A percentile compares a stretch with the other conserved stretches of the same genome.
phyloP scores from a whole-genome alignment of 1,140 invertebrate species.

The Luehdorfia chinensis region DNA sequence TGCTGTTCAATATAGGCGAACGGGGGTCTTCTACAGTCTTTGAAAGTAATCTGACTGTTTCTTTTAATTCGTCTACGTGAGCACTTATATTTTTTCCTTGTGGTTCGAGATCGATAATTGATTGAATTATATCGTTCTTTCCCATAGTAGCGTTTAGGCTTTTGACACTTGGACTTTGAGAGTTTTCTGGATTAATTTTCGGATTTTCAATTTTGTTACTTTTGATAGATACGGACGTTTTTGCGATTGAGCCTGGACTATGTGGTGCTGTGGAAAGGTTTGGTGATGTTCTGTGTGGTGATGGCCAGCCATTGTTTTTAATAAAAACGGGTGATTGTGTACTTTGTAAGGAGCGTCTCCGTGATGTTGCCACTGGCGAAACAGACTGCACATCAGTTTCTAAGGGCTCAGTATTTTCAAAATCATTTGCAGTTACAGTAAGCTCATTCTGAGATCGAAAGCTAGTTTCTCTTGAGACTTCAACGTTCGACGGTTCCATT shows the following conservation, averaged over 20 bases:
- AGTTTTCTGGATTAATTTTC: conserved; percentile 17
- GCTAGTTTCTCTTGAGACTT: conserved; percentile 6
- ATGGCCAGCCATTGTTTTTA: background rate
- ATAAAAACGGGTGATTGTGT: background rate
- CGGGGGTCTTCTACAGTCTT: conserved; percentile 25
- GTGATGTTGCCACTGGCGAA: background rate
- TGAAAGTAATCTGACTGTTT: conserved; percentile 31
- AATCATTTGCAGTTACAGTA: background rate
- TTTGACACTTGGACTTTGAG: conserved; percentile 19
- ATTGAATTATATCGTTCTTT: conserved; percentile 19
- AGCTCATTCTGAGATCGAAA: background rate
- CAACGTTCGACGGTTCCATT: background rate
- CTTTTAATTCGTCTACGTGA: conserved; percentile 35
- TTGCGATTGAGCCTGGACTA: conserved; percentile 18
- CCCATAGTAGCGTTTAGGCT: conserved; percentile 9
- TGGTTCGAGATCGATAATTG: conserved; percentile 29
- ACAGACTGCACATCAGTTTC: background rate
- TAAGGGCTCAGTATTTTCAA: background rate
- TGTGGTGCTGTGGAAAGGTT: conserved; percentile 12
- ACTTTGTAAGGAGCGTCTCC: conserved; percentile 1
- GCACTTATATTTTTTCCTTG: conserved; percentile 34
- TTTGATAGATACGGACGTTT: conserved; percentile 22
- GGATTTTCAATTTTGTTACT: conserved; percentile 18
- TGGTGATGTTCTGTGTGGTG: background rate
- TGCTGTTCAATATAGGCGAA: conserved; percentile 33